phyloP scores from a whole-genome alignment of 1,140 invertebrate genomes.

The Hylaeus volcanicus region DNA sequence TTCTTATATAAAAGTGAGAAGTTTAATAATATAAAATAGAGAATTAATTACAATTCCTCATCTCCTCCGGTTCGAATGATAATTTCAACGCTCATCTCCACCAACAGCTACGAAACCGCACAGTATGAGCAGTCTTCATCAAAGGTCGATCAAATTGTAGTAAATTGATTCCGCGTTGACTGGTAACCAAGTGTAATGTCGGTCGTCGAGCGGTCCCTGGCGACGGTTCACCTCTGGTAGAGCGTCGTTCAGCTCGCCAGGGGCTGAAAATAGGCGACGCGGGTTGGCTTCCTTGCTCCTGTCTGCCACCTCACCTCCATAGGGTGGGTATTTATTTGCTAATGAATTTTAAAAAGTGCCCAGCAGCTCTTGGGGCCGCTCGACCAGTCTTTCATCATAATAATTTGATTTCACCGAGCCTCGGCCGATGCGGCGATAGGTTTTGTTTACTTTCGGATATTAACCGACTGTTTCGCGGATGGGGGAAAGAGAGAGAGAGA shows the following conservation, averaged over 20 bases:
- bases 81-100: background rate
- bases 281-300: background rate
- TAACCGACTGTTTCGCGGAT: conserved; percentile 2
- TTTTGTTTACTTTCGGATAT: conserved; percentile 60
- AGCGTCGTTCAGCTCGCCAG: background rate
- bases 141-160: no score
- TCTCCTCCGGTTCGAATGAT: background rate
- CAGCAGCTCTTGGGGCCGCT: conserved; percentile 10
- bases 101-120: background rate
- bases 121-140: background rate
- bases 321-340: conserved; percentile 60
- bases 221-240: background rate
- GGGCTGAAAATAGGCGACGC: background rate
- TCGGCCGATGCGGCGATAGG: conserved; percentile 6
- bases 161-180: no score
- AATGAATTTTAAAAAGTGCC: conserved; percentile 67
- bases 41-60: no score
- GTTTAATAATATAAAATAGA: no score
- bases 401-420: conserved; percentile 59
- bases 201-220: background rate
- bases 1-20: no score
- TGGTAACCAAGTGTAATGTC: no score
- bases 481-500: no score
- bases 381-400: conserved; percentile 58
- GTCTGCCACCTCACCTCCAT: background rate